phyloP scores from a whole-genome alignment of 2,113 vertebrate genomes.

The Gymnocephalus cernua region DNA sequence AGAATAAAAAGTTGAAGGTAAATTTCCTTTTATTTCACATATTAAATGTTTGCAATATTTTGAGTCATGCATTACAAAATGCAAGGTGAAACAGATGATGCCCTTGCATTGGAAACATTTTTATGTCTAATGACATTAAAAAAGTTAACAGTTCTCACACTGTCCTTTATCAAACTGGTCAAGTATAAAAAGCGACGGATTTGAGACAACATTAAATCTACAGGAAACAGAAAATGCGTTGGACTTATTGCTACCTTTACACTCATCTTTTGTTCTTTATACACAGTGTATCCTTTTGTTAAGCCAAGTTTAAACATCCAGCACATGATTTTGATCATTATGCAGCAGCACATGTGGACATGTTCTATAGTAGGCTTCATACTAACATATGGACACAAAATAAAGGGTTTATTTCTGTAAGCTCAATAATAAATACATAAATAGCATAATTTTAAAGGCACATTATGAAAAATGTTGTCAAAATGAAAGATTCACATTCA shows the following conservation, averaged over 20 bases:
- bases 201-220: constrained; percentile 60
- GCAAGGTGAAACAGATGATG: constrained; percentile 58
- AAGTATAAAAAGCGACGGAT: constrained; percentile 77
- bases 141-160: constrained; percentile 52
- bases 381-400: constrained; percentile 46
- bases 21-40: constrained; percentile 74
- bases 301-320: constrained; percentile 32
- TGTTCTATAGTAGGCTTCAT: constrained; percentile 39
- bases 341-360: constrained; percentile 51
- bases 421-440: constrained; percentile 82
- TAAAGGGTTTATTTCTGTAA: constrained; percentile 64
- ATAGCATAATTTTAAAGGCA: constrained; percentile 82
- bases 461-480: constrained; percentile 67
- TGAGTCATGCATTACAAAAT: constrained; percentile 68
- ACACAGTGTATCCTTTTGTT: constrained; percentile 45
- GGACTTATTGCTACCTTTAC: constrained; percentile 65
- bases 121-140: constrained; percentile 61
- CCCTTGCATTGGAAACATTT: constrained; percentile 65
- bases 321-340: constrained; percentile 49
- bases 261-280: constrained; percentile 69
- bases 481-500: constrained; percentile 72
- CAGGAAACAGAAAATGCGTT: constrained; percentile 47
- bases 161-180: constrained; percentile 60
- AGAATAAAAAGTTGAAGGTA: constrained; percentile 19
- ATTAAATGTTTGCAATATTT: constrained; percentile 58